These are phyloP conservation scores for Pipra filicauda DNA, from an alignment of 2,113 vertebrate genomes.

Conservation along the genomic window DNA sequence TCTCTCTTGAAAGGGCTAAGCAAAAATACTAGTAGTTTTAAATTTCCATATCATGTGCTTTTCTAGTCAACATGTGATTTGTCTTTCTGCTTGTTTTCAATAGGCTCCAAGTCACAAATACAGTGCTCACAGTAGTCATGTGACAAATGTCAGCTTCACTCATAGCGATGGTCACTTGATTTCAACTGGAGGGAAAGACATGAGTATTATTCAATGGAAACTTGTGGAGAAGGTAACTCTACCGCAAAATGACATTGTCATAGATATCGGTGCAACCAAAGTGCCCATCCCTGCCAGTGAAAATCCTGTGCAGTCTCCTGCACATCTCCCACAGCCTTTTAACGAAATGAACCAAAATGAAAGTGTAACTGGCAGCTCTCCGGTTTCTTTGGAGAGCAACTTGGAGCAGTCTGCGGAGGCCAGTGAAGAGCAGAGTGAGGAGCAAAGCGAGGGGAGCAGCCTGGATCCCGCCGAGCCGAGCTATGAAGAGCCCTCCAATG, in stretches of 20 bases:
- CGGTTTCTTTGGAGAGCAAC: slow-evolving; percentile 64
- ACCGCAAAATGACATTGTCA: slow-evolving; percentile 71
- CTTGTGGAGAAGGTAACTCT: slow-evolving; percentile 85
- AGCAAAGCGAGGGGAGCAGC: slow-evolving; percentile 72
- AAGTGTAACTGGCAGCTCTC: slow-evolving; percentile 61
- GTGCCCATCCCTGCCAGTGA: slow-evolving; percentile 59
- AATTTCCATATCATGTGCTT: fast-evolving
- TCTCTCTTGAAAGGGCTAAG: neutral
- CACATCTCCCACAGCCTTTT: slow-evolving; percentile 32
- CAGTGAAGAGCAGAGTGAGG: slow-evolving; percentile 67
- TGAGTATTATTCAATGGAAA: slow-evolving; percentile 97
- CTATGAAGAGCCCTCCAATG: slow-evolving; percentile 57
- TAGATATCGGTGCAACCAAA: slow-evolving; percentile 64
- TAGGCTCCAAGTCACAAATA: slow-evolving; percentile 98
- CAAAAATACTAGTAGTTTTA: neutral
- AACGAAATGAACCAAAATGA: slow-evolving; percentile 56
- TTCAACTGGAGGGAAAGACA: slow-evolving; percentile 98
- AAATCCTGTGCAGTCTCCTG: slow-evolving; percentile 28
- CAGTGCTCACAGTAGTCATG: slow-evolving; percentile 97
- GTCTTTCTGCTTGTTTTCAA: slow-evolving; percentile 6
- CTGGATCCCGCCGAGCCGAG: slow-evolving; percentile 53
- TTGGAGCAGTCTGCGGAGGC: slow-evolving; percentile 64
- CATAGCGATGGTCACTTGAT: slow-evolving; percentile 89
- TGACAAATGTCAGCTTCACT: slow-evolving; percentile 97
- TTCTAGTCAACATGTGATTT: neutral